Evolutionary conservation across 2,797 vertebrate species (phyloP), one percentile per base, ranked within the genome.

Genomic region (Takifugu rubripes): DNA sequence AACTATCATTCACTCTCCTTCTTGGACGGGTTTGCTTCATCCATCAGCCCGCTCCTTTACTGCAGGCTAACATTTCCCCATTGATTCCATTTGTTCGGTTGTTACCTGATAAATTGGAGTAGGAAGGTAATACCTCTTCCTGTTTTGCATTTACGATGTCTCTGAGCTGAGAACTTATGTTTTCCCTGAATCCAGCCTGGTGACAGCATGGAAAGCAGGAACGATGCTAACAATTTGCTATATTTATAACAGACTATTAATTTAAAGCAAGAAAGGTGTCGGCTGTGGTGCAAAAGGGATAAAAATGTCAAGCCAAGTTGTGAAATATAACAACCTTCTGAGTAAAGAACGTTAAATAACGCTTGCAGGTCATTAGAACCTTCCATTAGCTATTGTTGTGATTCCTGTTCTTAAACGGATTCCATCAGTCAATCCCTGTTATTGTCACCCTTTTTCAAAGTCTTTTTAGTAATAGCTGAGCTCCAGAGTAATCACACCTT

Each of bases 401-500:
- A 54, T 56, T 75, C 74, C 67, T 77, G 55, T 21, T 21, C 21
- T 21, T 21, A 21, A 21, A 21, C 21, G 21, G 21, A 21, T 21
- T 21, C 21, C 21, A 21, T 46, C 66, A 64, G 70, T 52, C 55
- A 47, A 12, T 47, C 44, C 54, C 44, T 49, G 44, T 47, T 52
- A 44, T 48, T 43, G 47, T 67, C 48, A 40, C 44, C 52, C 26
- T 44, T 59, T 67, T 64, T 64, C 59, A 53, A 53, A 56, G 66
- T 24, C 43, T 54, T 49, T 66, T 77, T 75, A 68, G 60, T 25
- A n/a, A 52, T 50, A 59, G 69, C 50, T 56, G 53, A 57, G 64
- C 42, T 61, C 57, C 42, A 66, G 59, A 80, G 81, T 29, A 72
- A 80, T 72, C 73, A 58, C 66, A 66, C 27, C 59, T 59, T 69